phyloP scores from a whole-genome alignment of 2,888 invertebrate species.

The Brassicogethes aeneus region DNA sequence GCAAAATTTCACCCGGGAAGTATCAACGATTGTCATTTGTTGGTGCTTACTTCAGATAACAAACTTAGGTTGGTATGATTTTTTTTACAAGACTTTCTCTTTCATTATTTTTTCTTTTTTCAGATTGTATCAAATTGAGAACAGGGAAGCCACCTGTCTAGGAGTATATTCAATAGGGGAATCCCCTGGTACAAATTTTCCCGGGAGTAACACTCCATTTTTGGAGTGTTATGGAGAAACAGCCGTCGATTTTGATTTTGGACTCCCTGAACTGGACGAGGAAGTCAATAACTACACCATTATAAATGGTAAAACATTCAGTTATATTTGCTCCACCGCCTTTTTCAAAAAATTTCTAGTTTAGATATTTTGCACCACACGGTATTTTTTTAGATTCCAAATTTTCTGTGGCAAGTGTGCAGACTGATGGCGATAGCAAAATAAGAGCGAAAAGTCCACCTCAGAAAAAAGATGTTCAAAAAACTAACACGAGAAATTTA shows the following conservation, averaged over 20 bases:
- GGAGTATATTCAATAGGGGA: constrained; percentile 32
- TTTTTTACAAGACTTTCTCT: background rate
- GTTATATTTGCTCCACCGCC: background rate
- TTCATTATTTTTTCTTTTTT: constrained; percentile 8
- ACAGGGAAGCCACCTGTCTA: constrained; percentile 23
- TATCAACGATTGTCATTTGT: constrained; percentile 60
- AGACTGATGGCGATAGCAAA: no score
- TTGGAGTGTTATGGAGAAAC: constrained; percentile 63
- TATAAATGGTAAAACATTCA: background rate
- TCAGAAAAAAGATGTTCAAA: background rate
- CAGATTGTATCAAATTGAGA: constrained; percentile 34
- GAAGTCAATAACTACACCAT: constrained; percentile 2
- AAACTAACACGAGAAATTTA: no score
- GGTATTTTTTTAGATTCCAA: no score
- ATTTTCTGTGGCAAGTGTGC: no score
- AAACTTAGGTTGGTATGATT: constrained; percentile 57
- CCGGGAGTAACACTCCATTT: constrained; percentile 33
- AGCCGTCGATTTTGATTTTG: constrained; percentile 81
- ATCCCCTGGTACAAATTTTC: constrained; percentile 32
- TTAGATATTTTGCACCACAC: no score
- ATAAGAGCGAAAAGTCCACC: no score
- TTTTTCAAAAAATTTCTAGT: no score
- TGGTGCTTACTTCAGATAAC: constrained; percentile 79
- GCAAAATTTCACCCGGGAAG: constrained; percentile 85
- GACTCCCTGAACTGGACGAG: constrained; percentile 41